Evolutionary conservation across 30 jellyfish, hydroid and myxozoan species (phyloP).

Genomic region (Aurelia sp.): DNA sequence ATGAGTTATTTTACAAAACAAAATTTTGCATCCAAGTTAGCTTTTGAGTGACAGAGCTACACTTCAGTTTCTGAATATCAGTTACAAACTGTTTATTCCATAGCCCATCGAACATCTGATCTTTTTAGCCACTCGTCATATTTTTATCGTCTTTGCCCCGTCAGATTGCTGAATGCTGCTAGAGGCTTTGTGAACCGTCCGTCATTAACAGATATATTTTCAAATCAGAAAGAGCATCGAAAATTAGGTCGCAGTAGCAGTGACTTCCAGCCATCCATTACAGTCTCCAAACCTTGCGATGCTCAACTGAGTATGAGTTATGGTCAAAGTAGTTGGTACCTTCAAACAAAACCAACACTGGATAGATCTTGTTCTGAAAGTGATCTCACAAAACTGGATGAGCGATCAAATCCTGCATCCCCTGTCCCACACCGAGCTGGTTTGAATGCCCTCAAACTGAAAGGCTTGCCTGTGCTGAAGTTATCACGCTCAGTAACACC

Average conservation of each 20-base stretch:
- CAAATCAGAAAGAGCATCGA: constrained; percentile 31
- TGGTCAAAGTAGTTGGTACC: constrained; percentile 11
- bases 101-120: too few species aligned
- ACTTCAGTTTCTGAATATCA: too few species aligned
- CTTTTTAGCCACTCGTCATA: too few species aligned
- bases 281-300: background rate
- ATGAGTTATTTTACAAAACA: too few species aligned
- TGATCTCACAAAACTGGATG: constrained; percentile 24
- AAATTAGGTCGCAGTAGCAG: constrained; percentile 60
- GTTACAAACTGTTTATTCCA: too few species aligned
- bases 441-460: constrained; percentile 16
- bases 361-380: constrained; percentile 37
- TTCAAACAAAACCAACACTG: background rate
- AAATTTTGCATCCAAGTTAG: too few species aligned
- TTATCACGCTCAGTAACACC: constrained; percentile 58
- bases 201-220: constrained; percentile 5
- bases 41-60: too few species aligned
- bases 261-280: constrained; percentile 35
- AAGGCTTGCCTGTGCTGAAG: constrained; percentile 56
- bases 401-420: constrained; percentile 25
- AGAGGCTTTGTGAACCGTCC: constrained; percentile 53
- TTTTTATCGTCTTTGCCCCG: background rate
- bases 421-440: constrained; percentile 15
- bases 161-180: constrained; percentile 55
- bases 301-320: background rate